Base-by-base conservation (phyloP, 2,113 vertebrate species). In the Calypte anna region DNA sequence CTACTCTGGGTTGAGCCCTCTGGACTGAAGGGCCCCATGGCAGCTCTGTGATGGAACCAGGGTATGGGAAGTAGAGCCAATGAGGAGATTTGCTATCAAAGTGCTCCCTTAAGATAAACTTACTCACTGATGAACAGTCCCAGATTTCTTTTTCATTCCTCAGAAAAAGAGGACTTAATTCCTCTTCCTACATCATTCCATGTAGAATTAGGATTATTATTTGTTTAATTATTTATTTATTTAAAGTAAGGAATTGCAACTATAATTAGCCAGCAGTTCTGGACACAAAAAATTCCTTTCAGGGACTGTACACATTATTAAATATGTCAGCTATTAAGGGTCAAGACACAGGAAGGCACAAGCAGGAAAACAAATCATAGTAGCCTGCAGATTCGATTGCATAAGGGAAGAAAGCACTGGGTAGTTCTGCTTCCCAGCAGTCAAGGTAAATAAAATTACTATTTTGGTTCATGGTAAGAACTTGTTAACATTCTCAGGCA, bases 271-370 rank as follows among this genome's bases (percentile, higher is more conserved):
- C 20, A 74, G 38, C 17, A 72, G 44, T 53, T 88, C 40, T 75
- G 69, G 31, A 61, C 25, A 53, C n/a, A 79, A 75, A 76, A 76
- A 78, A 57, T n/a, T 88, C 69, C 58, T 82, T 91, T 51, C 6
- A 12, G 16, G 36, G 44, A 40, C 55, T 46, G 30, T 57, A 58
- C 18, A 66, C 25, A 86, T 67, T 75, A 86, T 86, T 67, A 94
- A 95, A 50, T 74, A 90, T 27, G 31, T n/a, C 82, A 86, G 8
- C 38, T 57, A 57, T 86, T 77, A 88, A 88, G 94, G 48, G 59
- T 2, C 86, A 78, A 81, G 67, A 76, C 16, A 51, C 33, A 43
- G 22, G 55, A 77, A 82, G 57, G 63, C 51, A 61, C 40, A 63
- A 91, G 38, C 3, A 70, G 55, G 48, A 88, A 93, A 88, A 86